Evolutionary conservation across 64 coral and sea anemone genomes (phyloP), one percentile per base, ranked within the genome.

Genomic region (Pocillopora damicornis): DNA sequence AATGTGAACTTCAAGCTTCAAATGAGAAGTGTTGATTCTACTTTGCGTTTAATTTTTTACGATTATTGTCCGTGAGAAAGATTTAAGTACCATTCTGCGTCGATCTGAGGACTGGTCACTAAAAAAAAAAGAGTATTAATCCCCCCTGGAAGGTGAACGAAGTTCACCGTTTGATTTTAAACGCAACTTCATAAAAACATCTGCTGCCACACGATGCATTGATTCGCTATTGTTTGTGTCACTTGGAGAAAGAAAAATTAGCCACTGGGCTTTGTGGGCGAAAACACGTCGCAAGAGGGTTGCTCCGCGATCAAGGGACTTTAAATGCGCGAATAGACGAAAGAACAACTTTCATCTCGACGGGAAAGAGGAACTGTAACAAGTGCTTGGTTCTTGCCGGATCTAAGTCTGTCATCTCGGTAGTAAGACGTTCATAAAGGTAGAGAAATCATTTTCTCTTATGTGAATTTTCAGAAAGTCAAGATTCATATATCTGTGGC

Each of bases 181-280:
- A 67, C 9, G 17, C 57, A 81, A 64, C 63, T 22, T 72, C 20
- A 45, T 23, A 12, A 9, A 66, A 85, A 85, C 81, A 85, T 85
- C 81, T 85, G 81, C 81, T 42, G 7, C 37, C 15, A 22, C 61
- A 83, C 62, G 68, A 51, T 83, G 79, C 66, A 35, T 45, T 83
- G 61, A 83, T 79, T 66, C 26, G 63, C 64, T 72, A 72, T 57
- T 85, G 81, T 85, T 85, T 85, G 63, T 58, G 68, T 57, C 69
- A 72, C 64, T 85, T 18, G 22, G 37, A 38, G 22, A 38, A 66
- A 67, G 71, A 84, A 85, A 57, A 42, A 42, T 83, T 35, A 37
- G 80, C 35, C 16, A 68, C 15, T 18, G 61, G 17, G 61, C 35
- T 58, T 66, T 13, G 68, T 58, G 58, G 25, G 11, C 22, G 67